phyloP scores from a whole-genome alignment of 2,113 vertebrate genomes.

The Pomatostomus ruficeps region DNA sequence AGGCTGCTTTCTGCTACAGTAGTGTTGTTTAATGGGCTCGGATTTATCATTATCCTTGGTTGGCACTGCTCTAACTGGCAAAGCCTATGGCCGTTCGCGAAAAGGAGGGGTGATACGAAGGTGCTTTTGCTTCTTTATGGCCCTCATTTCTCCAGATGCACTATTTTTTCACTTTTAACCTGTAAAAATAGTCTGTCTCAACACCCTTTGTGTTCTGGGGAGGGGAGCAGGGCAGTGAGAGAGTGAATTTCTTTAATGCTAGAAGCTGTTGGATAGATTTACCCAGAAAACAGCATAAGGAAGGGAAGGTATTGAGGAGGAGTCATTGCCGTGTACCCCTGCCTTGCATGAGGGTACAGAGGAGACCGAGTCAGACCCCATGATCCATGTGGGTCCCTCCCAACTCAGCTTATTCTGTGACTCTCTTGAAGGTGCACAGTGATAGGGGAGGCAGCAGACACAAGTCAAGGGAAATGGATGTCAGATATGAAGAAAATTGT shows the following conservation, averaged over 20 bases:
- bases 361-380: rapidly evolving
- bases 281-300: background rate
- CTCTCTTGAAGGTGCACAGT: background rate
- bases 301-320: background rate
- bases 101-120: background rate
- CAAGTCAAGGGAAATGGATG: background rate
- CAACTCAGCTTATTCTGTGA: rapidly evolving
- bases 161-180: background rate
- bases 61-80: background rate
- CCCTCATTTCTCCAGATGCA: background rate
- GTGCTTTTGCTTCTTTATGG: background rate
- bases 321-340: background rate
- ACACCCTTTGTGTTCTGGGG: background rate
- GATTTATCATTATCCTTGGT: background rate
- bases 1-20: background rate
- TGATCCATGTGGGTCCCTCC: too few species aligned
- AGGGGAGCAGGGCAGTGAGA: background rate
- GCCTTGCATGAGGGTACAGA: background rate
- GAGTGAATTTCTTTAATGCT: background rate
- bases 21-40: background rate
- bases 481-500: background rate
- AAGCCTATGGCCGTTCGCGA: background rate
- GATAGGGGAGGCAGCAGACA: background rate
- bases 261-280: background rate
- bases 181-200: background rate